Evolutionary conservation across 53 echinoderm and acorn worm species (phyloP).

Genomic region (Apostichopus leukothele): DNA sequence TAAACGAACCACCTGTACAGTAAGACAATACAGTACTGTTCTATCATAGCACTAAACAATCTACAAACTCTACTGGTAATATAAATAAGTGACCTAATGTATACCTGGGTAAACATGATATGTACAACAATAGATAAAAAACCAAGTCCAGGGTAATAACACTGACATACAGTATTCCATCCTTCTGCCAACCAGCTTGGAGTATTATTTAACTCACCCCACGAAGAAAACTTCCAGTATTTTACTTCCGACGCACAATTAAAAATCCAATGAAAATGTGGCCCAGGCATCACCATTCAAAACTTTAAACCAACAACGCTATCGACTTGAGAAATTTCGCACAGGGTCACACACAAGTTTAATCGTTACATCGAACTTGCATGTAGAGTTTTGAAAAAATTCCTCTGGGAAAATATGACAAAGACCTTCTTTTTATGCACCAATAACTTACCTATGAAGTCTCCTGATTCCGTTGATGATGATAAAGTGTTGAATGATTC

Average conservation of each 20-base stretch:
- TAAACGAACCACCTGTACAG: no score
- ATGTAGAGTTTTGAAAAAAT: no score
- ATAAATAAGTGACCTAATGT: no score
- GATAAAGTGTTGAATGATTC: neutral
- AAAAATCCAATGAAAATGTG: conserved; percentile 10
- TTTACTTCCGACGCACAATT: neutral
- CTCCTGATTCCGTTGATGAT: neutral
- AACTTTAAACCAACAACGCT: neutral
- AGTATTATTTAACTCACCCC: neutral
- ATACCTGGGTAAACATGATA: no score
- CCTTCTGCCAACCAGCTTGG: no score
- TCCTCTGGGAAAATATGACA: neutral
- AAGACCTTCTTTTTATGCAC: neutral
- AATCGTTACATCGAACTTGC: neutral
- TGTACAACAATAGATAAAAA: no score
- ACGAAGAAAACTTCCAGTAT: neutral
- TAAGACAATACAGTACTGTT: no score
- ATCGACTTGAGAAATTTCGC: neutral
- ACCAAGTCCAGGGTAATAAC: no score
- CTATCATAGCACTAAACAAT: no score
- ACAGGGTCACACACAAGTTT: neutral
- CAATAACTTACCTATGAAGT: neutral
- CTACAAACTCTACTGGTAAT: no score
- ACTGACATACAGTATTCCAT: no score
- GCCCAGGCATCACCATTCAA: neutral